Conservation (phyloP, 2,797 vertebrate genomes). For the Columba guinea region DNA sequence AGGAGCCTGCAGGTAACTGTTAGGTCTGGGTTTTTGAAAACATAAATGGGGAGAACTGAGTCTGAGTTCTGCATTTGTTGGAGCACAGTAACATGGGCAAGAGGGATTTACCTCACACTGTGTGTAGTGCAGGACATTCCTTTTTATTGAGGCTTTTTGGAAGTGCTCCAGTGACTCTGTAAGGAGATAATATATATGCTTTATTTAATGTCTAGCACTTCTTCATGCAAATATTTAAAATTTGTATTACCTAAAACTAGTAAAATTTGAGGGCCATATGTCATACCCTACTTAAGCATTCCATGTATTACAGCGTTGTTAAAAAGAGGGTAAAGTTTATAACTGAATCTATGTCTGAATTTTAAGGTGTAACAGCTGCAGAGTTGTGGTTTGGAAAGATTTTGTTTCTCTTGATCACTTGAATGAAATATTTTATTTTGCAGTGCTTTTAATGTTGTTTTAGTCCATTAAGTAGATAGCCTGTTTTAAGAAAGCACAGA, state of each 20-base stretch:
- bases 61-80: not conserved
- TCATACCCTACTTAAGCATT: not conserved
- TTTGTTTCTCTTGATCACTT: not conserved
- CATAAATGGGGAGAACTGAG: not conserved
- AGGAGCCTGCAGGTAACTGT: not conserved
- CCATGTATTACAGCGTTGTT: not conserved
- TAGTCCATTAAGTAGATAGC: constrained; percentile 1
- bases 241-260: not conserved
- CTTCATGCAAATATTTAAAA: not conserved
- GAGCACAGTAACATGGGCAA: not conserved
- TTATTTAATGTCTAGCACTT: not conserved
- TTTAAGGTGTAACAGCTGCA: not conserved
- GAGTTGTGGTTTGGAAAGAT: not conserved
- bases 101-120: not conserved
- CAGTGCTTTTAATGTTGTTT: not conserved
- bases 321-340: not conserved
- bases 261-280: not conserved
- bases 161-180: not conserved
- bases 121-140: not conserved
- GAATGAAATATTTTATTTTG: not conserved
- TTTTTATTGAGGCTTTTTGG: not conserved
- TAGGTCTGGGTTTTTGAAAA: not conserved
- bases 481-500: not conserved
- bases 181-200: not conserved
- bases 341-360: not conserved